Evolutionary conservation across 1,140 invertebrate genomes (phyloP), one percentile per base, ranked within the genome.

Genomic region (Odontomachus brunneus): DNA sequence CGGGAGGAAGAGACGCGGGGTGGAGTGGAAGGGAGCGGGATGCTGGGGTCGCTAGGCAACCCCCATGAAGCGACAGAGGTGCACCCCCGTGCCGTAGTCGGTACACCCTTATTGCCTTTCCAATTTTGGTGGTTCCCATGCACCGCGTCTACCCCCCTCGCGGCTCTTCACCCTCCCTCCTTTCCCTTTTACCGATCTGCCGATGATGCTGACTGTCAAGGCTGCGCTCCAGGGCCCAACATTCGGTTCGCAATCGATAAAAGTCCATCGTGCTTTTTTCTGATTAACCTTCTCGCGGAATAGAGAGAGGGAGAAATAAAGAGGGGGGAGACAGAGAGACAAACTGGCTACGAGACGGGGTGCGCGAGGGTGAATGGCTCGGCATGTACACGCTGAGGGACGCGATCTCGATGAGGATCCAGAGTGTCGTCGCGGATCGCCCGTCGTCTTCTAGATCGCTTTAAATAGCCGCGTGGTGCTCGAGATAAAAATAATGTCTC

Each of bases 21-120:
- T 33, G 63, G 1, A 69, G 73, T 49, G 82, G 80, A 74, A 80
- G 72, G 85, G 86, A 90, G 82, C 65, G 85, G 88, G 88, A 88
- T 85, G 76, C 86, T 84, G 86, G 89, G 89, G 92, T 92, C 92
- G 92, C 91, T 93, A 93, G 91, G 92, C 92, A 93, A 92, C 92
- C 90, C 92, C 90, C 89, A 90, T 91, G 89, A 89, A 80, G 84
- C 84, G 87, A 84, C 82, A 75, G 84, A 84, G 90, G 89, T 92
- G 90, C 89, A 90, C 90, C 90, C 89, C 38, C 38, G n/a, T 44
- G 38, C 38, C 38, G 38, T 44, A 44, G 38, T 91, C 88, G 87
- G 89, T 88, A 88, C 75, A 88, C 87, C 90, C 89, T 93, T 92
- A 93, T 92, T 92, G 92, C 92, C 90, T 93, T 93, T 92, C 91